Base-by-base conservation (phyloP, 2,888 invertebrate species). In the Xestobium rufovillosum region DNA sequence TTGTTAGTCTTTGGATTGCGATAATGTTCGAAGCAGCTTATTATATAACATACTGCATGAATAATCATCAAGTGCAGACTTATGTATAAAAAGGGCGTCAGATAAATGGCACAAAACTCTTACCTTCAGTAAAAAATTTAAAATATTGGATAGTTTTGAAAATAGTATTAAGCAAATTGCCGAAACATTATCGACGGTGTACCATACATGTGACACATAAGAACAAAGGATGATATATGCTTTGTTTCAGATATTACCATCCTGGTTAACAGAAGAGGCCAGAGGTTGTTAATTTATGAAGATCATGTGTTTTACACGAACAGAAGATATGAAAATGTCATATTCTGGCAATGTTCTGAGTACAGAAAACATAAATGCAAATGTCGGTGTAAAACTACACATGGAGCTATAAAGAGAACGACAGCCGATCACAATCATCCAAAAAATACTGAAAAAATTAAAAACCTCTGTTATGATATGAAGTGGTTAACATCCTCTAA, bases 281-380 rank as follows among this genome's bases (percentile, higher is more conserved):
- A 47, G 36, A 46, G 36, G 23, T 33, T 41, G 4, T 29, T 53
- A 29, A 37, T 50, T 13, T 50, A 43, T 34, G 41, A 47, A 12
- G 44, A 51, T 13, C 48, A 53, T 35, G 45, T 47, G 37, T 53
- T 44, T 36, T 41, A 48, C 37, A 39, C 49, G 19, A 53, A 51
- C 25, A 41, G 51, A 11, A 32, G 48, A 4, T 41, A 42, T 14
- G 47, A 48, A 27, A 37, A 38, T 23, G 43, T 37, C 11, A 43
- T 38, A n/a, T 53, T 50, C 34, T 53, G 53, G 53, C 49, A 51
- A 16, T 53, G 53, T 36, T 38, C 42, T 31, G 49, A 53, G 34
- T 51, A 53, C 31, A 36, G 38, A 29, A 46, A 36, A 26, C 15
- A 32, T 3, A 43, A 43, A 13, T 53, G 53, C 31, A 50, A 41